Conservation (phyloP, 2,888 invertebrate species). For the Drepanosiphum platanoidis region DNA sequence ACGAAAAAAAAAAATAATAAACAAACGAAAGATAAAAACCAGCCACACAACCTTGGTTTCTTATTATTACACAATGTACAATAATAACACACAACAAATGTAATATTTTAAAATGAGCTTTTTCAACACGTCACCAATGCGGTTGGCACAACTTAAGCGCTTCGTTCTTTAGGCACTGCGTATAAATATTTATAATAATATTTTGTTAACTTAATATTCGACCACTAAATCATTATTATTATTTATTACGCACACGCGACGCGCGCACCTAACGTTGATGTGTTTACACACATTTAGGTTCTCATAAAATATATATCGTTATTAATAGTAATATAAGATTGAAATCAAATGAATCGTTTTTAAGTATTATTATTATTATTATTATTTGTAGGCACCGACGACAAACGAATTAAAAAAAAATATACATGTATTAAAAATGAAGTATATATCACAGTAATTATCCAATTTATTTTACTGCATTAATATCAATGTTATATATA, state of each 20-base stretch:
- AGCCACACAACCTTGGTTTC: constrained; percentile 60
- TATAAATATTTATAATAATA: neutral
- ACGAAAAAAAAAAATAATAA: neutral
- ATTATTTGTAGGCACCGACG: constrained; percentile 21
- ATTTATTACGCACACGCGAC: neutral
- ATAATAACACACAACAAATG: constrained; percentile 42
- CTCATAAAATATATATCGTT: neutral
- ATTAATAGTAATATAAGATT: constrained; percentile 10
- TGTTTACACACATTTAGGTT: neutral
- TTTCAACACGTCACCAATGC: neutral
- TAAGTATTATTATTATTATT: neutral
- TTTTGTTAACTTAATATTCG: neutral
- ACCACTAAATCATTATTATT: neutral
- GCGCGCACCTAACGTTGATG: too few relatives aligned
- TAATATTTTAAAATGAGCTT: constrained; percentile 37
- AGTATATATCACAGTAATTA: constrained; percentile 55
- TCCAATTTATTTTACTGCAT: constrained; percentile 40
- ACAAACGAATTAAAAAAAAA: constrained; percentile 10
- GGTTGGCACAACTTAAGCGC: constrained; percentile 22
- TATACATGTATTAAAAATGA: constrained; percentile 6
- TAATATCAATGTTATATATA: constrained; percentile 29
- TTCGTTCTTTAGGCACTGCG: neutral
- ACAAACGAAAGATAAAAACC: constrained; percentile 1
- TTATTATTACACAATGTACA: constrained; percentile 49
- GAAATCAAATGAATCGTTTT: neutral